Conservation (phyloP, 2,888 invertebrate species). For the Portevinia maculata region DNA sequence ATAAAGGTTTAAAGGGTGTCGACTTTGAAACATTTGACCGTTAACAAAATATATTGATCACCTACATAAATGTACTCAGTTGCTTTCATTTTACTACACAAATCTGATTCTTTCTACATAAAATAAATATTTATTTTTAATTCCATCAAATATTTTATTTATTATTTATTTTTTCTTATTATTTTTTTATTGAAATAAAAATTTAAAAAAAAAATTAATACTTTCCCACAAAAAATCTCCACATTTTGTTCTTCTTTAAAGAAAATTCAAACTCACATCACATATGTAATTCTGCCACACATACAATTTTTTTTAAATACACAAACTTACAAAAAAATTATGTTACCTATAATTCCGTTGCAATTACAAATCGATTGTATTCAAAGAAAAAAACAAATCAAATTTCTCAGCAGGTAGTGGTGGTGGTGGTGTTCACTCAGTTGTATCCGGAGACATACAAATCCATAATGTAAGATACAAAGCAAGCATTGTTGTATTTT, state of each 20-base stretch:
- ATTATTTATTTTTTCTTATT: background rate
- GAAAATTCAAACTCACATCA: too few species aligned
- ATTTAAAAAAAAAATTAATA: background rate
- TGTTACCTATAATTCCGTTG: background rate
- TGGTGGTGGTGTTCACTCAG: slow-evolving; percentile 78
- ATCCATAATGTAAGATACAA: slow-evolving; percentile 81
- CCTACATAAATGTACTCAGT: too few species aligned
- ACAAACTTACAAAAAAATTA: background rate
- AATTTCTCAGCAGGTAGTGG: slow-evolving; percentile 79
- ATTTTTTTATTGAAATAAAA: too few species aligned
- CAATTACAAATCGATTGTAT: slow-evolving; percentile 16
- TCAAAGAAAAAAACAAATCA: slow-evolving; percentile 46
- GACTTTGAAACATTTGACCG: too few species aligned
- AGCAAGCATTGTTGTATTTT: slow-evolving; percentile 35
- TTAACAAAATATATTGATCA: too few species aligned
- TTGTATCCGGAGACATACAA: slow-evolving; percentile 81
- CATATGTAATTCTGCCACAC: too few species aligned
- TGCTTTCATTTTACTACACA: background rate
- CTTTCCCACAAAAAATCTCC: slow-evolving; percentile 15
- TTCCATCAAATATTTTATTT: background rate
- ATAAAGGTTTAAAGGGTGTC: too few species aligned
- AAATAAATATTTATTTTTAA: background rate
- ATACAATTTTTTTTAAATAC: too few species aligned
- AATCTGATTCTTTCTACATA: background rate
- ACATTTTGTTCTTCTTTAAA: too few species aligned